Percentiles rank a stretch among this genome's conserved stretches.
Conservation (phyloP, 1,140 invertebrate species). For the Mya arenaria region DNA sequence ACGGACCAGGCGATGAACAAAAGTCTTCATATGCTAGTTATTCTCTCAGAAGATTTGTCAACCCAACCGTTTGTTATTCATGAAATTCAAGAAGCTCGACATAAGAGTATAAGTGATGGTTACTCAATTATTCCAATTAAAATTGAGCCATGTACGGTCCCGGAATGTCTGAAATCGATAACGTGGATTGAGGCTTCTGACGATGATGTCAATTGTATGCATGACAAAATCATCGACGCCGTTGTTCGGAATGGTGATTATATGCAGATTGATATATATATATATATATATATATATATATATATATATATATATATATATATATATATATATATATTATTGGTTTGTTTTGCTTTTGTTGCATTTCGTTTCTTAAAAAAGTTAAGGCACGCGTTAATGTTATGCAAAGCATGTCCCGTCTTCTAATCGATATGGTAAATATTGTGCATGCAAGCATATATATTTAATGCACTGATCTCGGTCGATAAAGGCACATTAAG, state of each 20-base stretch:
- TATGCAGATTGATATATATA: too few species aligned
- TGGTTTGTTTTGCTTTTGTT: too few species aligned
- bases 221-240: constrained; percentile 14
- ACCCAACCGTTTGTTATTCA: not conserved
- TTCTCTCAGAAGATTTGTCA: constrained; percentile 12
- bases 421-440: too few species aligned
- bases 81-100: constrained; percentile 10
- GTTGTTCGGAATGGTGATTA: constrained; percentile 6
- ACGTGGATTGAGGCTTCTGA: constrained; percentile 14
- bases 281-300: too few species aligned
- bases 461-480: too few species aligned
- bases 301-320: too few species aligned
- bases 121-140: constrained; percentile 14
- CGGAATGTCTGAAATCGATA: not conserved
- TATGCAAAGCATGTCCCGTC: too few species aligned
- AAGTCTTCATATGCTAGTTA: not conserved
- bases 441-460: too few species aligned
- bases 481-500: too few species aligned
- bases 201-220: not conserved
- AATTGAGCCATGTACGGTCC: constrained; percentile 25
- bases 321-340: too few species aligned
- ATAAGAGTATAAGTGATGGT: not conserved
- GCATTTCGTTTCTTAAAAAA: too few species aligned
- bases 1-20: not conserved
- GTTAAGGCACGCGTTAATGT: too few species aligned